phyloP scores from a whole-genome alignment of 2,888 invertebrate genomes.

The Sesia apiformis region DNA sequence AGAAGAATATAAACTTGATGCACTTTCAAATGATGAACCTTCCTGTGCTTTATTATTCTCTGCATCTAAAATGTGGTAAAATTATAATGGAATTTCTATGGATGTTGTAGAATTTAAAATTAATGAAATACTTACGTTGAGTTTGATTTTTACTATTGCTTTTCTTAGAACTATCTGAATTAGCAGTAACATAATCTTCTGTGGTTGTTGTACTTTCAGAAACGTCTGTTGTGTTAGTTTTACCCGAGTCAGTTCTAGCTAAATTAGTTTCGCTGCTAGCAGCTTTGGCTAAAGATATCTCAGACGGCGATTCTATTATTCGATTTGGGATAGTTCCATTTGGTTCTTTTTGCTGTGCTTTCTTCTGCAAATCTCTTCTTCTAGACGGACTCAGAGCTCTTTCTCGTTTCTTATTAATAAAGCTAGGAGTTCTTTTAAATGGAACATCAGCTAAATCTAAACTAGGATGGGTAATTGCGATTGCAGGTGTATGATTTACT shows the following conservation, averaged over 20 bases:
- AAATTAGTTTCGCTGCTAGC: conserved; percentile 63
- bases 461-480: conserved; percentile 75
- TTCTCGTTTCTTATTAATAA: conserved; percentile 67
- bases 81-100: not conserved
- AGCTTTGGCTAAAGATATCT: conserved; percentile 43
- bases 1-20: conserved; percentile 85
- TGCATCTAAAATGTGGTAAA: conserved; percentile 41
- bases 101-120: no score
- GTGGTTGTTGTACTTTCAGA: conserved; percentile 91
- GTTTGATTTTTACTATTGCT: conserved; percentile 66
- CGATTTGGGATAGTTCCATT: conserved; percentile 54
- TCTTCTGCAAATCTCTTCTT: conserved; percentile 62
- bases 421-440: conserved; percentile 65
- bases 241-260: conserved; percentile 82
- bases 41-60: conserved; percentile 78
- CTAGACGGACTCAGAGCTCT: conserved; percentile 67
- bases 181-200: conserved; percentile 92
- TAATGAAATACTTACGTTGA: conserved; percentile 41
- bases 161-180: conserved; percentile 81
- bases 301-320: conserved; percentile 50
- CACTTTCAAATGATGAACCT: conserved; percentile 91
- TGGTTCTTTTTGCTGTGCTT: conserved; percentile 52
- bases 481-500: conserved; percentile 64
- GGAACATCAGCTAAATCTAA: conserved; percentile 63
- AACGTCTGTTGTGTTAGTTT: conserved; percentile 82